These are phyloP conservation scores for Colostygia pectinataria DNA, from an alignment of 2,888 invertebrate species.

Conservation along the genomic window DNA sequence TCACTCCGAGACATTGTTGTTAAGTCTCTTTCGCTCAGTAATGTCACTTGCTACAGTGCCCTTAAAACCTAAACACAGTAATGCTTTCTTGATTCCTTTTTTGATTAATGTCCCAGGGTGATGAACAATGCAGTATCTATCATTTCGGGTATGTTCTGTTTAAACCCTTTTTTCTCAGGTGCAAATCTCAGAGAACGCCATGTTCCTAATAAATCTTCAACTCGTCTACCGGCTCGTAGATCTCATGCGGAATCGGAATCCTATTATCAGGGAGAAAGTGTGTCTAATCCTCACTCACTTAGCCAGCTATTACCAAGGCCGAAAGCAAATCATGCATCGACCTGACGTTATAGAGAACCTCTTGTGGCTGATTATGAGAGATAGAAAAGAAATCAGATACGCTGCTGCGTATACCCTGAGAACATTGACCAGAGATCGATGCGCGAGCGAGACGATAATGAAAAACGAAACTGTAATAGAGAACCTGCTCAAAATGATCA, in stretches of 20 bases:
- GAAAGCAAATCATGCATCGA: constrained; percentile 54
- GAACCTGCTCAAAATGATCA: constrained; percentile 64
- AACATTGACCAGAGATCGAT: constrained; percentile 56
- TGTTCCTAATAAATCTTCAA: constrained; percentile 60
- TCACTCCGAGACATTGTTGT: no score
- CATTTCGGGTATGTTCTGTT: no score
- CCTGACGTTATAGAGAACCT: constrained; percentile 57
- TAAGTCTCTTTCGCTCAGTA: no score
- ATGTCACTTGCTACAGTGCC: no score
- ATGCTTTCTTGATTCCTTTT: neutral
- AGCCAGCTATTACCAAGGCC: constrained; percentile 58
- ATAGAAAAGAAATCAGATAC: constrained; percentile 66
- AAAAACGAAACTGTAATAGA: constrained; percentile 54
- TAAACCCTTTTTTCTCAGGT: constrained; percentile 46
- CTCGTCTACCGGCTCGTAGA: constrained; percentile 66
- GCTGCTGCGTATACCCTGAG: constrained; percentile 62
- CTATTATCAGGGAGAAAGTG: constrained; percentile 66
- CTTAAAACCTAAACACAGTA: no score
- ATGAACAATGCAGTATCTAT: no score
- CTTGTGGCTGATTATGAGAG: constrained; percentile 58
- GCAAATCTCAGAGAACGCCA: constrained; percentile 65
- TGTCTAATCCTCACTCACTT: constrained; percentile 59
- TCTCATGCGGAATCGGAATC: constrained; percentile 56
- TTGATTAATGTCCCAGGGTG: neutral
- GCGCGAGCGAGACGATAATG: constrained; percentile 52